Conservation (phyloP, 2,888 invertebrate species). For the Rhagonycha lutea region DNA sequence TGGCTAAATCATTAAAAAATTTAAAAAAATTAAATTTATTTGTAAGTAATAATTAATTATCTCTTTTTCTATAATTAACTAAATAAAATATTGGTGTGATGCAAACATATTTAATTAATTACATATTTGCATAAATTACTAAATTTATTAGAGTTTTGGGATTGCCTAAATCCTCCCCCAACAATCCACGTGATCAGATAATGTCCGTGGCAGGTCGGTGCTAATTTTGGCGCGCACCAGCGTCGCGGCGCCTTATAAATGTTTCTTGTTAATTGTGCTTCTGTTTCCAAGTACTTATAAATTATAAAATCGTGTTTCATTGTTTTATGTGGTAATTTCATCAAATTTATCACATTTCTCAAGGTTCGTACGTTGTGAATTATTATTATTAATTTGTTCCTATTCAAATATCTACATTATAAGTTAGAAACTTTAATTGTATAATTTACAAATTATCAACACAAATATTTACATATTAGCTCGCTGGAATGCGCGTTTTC, state of each 20-base stretch:
- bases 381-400: neutral
- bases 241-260: conserved; percentile 33
- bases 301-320: conserved; percentile 7
- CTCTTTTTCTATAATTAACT: no score
- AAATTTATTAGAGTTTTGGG: conserved; percentile 10
- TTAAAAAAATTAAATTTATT: no score
- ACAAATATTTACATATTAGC: neutral
- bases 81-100: no score
- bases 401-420: neutral
- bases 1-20: no score
- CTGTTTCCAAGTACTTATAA: conserved; percentile 22
- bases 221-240: conserved; percentile 41
- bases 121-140: neutral
- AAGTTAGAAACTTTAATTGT: neutral
- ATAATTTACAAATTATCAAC: neutral
- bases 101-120: neutral
- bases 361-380: neutral
- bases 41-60: no score
- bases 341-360: neutral
- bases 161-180: conserved; percentile 22
- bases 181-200: conserved; percentile 22
- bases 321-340: conserved; percentile 5
- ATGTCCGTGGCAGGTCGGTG: conserved; percentile 35
- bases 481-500: neutral
- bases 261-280: conserved; percentile 26